Conservation (phyloP, 2,888 invertebrate species). For the Euphydryas editha region DNA sequence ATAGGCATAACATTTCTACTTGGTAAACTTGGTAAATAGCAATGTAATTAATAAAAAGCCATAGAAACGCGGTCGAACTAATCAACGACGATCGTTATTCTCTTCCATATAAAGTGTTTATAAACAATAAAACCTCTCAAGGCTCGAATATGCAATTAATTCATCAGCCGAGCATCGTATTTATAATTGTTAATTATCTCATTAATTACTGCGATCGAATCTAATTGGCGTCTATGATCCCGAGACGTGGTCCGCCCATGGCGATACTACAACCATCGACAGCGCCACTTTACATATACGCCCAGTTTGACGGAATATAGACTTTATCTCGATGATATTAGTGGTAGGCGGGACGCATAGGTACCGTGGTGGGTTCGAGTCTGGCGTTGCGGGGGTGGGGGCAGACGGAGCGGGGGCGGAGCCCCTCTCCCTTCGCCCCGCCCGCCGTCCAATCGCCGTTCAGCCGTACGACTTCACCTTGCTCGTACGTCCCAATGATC, state of each 20-base stretch:
- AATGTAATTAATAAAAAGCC: not conserved
- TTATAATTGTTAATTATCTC: slow-evolving; percentile 41
- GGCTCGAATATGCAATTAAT: slow-evolving; percentile 15
- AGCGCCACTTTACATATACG: slow-evolving; percentile 57
- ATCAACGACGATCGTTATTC: not conserved
- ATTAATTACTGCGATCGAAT: slow-evolving; percentile 74
- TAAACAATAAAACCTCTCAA: slow-evolving; percentile 5
- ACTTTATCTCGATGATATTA: slow-evolving; percentile 54
- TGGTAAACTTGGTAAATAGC: not conserved
- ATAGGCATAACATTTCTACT: too few relatives aligned
- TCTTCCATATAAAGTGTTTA: slow-evolving; percentile 1
- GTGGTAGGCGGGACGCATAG: slow-evolving; percentile 57
- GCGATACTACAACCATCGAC: slow-evolving; percentile 75
- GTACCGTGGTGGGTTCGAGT: slow-evolving; percentile 65
- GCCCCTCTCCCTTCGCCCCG: slow-evolving; percentile 75
- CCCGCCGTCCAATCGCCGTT: slow-evolving; percentile 68
- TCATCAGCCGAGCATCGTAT: slow-evolving; percentile 33
- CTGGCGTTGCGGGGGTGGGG: slow-evolving; percentile 69
- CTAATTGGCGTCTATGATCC: slow-evolving; percentile 79
- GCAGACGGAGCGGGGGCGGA: slow-evolving; percentile 68
- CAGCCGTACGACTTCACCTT: slow-evolving; percentile 75
- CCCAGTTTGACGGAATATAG: slow-evolving; percentile 48
- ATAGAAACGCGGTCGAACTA: not conserved
- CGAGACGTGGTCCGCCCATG: slow-evolving; percentile 79
- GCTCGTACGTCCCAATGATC: slow-evolving; percentile 75